These are phyloP conservation scores for Megaceryle alcyon DNA, from an alignment of 2,797 vertebrate genomes.

Conservation along the genomic window DNA sequence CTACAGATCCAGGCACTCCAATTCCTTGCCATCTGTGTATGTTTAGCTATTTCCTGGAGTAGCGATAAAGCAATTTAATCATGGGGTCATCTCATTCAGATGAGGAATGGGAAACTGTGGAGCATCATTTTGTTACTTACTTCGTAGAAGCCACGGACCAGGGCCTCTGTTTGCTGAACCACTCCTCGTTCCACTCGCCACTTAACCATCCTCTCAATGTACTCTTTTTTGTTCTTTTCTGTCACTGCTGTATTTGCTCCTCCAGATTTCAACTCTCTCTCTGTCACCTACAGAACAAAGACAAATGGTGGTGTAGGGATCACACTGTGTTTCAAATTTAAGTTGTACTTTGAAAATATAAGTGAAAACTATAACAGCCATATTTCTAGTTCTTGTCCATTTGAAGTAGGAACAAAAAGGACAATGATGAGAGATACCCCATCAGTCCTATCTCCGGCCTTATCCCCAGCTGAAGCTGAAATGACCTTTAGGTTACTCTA, in stretches of 20 bases:
- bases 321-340: background rate
- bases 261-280: constrained; percentile 94
- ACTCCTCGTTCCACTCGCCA: constrained; percentile 97
- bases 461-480: background rate
- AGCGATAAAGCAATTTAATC: background rate
- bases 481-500: background rate
- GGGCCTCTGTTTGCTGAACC: constrained; percentile 93
- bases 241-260: constrained; percentile 94
- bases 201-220: constrained; percentile 95
- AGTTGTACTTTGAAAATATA: background rate
- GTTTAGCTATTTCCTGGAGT: background rate
- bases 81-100: background rate
- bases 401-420: background rate
- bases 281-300: constrained; percentile 86
- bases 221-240: constrained; percentile 98
- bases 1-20: background rate
- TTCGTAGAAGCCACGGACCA: constrained; percentile 97
- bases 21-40: background rate
- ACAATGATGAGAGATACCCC: background rate
- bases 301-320: background rate
- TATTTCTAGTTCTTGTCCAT: background rate
- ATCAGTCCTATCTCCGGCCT: background rate
- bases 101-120: background rate
- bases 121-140: constrained; percentile 68
- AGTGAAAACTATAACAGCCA: background rate